Base-by-base conservation (phyloP, 1,140 invertebrate genomes). In the Leguminivora glycinivorella region DNA sequence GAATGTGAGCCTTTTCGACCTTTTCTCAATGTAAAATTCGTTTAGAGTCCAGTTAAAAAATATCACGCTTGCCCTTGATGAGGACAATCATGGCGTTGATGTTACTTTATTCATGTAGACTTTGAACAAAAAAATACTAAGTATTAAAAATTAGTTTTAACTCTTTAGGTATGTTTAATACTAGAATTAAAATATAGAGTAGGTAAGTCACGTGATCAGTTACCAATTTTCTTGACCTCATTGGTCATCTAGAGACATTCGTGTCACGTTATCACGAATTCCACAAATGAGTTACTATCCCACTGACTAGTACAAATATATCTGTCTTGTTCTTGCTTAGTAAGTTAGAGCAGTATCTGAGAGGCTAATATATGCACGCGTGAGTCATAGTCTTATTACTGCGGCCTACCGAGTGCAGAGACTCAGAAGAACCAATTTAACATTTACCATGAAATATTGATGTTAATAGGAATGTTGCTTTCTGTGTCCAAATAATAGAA, bases 321-420 rank as follows among this genome's bases (percentile, higher is more conserved):
- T 22, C 47, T 52, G 47, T 52, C 47, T 22, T 52, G 10, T 52
- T 52, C 47, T 22, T n/a, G 17, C 47, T 52, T 4, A 22, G 5
- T 52, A 52, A 10, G 47, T 52, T 22, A 52, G 19, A 52, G 22
- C 19, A 52, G 47, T 52, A 22, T 10, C 17, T 52, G 19, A 10
- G 47, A 52, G 47, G 47, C 10, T 52, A 52, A 52, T 52, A 52
- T 52, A 52, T 52, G 47, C 47, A 52, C 22, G 47, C 47, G 47
- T 52, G 47, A 52, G 47, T 52, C 47, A 52, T 22, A 17, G n/a
- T 6, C 4, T 9, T 22, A 22, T 52, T 52, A n/a, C 47, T 52
- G n/a, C n/a, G 7, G 47, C 5, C 9, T 22, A 52, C 17, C 5
- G n/a, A 52, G 19, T 9, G n/a, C 40, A 43, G n/a, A 52, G 19